These are phyloP conservation scores for Dione vanillae DNA, from an alignment of 2,888 invertebrate genomes.

Conservation along the genomic window DNA sequence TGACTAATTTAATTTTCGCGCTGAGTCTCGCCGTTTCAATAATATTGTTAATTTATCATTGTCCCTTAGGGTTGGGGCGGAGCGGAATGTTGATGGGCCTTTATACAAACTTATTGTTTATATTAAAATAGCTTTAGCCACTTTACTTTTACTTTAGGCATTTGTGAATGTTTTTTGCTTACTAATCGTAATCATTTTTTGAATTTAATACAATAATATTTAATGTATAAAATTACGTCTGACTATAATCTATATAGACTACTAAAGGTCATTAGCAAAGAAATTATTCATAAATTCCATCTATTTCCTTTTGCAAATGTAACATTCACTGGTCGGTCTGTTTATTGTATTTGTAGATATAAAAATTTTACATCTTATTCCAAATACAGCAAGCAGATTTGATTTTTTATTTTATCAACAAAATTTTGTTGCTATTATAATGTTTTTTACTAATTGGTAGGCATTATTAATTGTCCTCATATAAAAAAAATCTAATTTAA, in stretches of 20 bases:
- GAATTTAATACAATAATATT: not conserved
- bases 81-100: slow-evolving; percentile 49
- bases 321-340: too few species aligned
- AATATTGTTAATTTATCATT: slow-evolving; percentile 78
- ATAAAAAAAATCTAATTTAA: too few species aligned
- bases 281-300: too few species aligned
- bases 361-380: too few species aligned
- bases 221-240: not conserved
- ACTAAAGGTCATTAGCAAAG: not conserved
- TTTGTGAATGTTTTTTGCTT: slow-evolving; percentile 4
- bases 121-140: slow-evolving; percentile 4
- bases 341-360: too few species aligned
- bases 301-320: too few species aligned
- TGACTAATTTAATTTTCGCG: slow-evolving; percentile 69
- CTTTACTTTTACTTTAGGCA: not conserved
- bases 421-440: too few species aligned
- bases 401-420: too few species aligned
- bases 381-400: too few species aligned
- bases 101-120: slow-evolving; percentile 36
- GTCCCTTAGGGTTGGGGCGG: slow-evolving; percentile 54
- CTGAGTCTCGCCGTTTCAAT: slow-evolving; percentile 60
- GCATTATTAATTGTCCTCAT: too few species aligned
- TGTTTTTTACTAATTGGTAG: too few species aligned
- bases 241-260: not conserved
- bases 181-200: too few species aligned